Percentiles rank a stretch among this genome's conserved stretches.
phyloP scores from a whole-genome alignment of 2,113 vertebrate genomes.

The Dipodomys ordii region DNA sequence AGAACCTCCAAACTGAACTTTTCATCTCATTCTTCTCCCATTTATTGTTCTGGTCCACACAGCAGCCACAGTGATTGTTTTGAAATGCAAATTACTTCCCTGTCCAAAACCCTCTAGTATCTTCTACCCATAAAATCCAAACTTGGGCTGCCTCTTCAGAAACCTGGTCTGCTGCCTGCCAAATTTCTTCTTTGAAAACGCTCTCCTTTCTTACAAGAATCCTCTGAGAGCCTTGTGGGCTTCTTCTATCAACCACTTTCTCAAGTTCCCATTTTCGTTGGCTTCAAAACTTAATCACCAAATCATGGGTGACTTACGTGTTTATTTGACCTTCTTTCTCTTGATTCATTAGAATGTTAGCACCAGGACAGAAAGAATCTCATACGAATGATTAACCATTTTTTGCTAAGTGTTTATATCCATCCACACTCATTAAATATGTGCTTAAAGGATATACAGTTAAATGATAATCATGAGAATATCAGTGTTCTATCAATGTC shows the following conservation, averaged over 20 bases:
- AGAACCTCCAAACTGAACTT: neutral
- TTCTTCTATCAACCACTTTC: neutral
- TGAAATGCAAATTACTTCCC: conserved; percentile 8
- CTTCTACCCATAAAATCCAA: conserved; percentile 28
- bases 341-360: neutral
- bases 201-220: neutral
- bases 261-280: neutral
- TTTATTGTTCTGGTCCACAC: neutral
- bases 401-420: neutral
- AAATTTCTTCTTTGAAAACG: neutral
- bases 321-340: neutral
- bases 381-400: neutral
- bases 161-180: neutral
- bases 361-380: neutral
- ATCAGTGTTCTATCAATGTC: neutral
- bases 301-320: neutral
- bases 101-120: neutral
- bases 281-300: neutral
- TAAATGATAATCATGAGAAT: neutral
- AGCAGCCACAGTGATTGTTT: neutral
- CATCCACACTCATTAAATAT: neutral
- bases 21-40: neutral
- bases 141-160: neutral
- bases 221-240: neutral
- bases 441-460: neutral